Percentiles rank a stretch among this genome's conserved stretches.
Conservation (phyloP, 2,113 vertebrate genomes). For the Serilophus lunatus region DNA sequence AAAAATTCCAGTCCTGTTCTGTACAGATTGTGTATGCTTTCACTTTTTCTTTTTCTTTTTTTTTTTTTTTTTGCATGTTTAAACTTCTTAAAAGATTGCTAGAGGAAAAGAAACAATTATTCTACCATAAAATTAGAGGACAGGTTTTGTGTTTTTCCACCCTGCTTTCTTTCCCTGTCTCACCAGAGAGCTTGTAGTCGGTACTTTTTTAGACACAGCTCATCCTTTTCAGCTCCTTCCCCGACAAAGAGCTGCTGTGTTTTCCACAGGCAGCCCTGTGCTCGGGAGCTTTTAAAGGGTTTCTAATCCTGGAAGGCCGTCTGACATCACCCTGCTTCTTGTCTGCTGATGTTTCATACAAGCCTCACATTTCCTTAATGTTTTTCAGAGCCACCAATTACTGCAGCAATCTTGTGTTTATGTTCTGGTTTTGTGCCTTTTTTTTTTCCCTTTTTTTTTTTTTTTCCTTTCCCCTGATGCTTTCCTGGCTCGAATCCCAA, state of each 20-base stretch:
- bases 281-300: conserved; percentile 90
- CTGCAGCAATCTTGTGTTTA: conserved; percentile 74
- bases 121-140: neutral
- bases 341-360: conserved; percentile 86
- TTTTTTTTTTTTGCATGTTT: neutral
- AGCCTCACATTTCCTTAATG: conserved; percentile 87
- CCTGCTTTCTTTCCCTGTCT: neutral
- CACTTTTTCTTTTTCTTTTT: neutral
- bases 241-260: neutral
- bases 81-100: neutral
- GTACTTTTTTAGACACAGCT: neutral
- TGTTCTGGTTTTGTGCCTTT: conserved; percentile 71
- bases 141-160: neutral
- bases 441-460: neutral
- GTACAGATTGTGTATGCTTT: neutral
- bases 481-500: conserved; percentile 72
- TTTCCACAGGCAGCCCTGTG: conserved; percentile 4
- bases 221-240: conserved; percentile 53
- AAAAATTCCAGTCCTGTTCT: neutral
- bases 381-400: conserved; percentile 82
- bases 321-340: conserved; percentile 88
- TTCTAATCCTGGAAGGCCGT: conserved; percentile 94
- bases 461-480: conserved; percentile 22
- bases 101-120: neutral
- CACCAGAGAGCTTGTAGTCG: neutral